Evolutionary conservation across 2,113 vertebrate genomes (phyloP).

Genomic region (Nesospiza acunhae): DNA sequence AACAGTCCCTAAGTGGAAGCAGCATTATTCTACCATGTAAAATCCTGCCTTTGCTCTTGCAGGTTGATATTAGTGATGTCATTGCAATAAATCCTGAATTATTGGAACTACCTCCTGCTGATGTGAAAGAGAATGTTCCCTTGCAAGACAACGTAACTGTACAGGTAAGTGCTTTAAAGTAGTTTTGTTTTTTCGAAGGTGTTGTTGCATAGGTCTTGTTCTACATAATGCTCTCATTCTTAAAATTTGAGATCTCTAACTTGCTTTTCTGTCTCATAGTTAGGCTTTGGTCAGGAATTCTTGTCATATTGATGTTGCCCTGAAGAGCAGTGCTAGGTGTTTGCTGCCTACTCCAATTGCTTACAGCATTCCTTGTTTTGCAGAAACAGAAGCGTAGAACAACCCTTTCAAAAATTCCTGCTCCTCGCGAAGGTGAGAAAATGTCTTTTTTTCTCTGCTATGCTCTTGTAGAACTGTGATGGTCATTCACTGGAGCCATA

Average conservation of each 20-base stretch:
- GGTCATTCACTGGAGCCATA: background rate
- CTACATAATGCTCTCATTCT: background rate
- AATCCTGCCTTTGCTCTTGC: slow-evolving; percentile 13
- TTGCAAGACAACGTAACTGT: slow-evolving; percentile 70
- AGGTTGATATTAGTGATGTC: slow-evolving; percentile 77
- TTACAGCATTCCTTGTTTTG: background rate
- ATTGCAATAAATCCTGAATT: slow-evolving; percentile 75
- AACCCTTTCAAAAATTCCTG: slow-evolving; percentile 77
- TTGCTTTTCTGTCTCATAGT: background rate
- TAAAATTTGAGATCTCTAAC: background rate
- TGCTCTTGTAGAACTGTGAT: background rate
- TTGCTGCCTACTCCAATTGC: background rate
- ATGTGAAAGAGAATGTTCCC: slow-evolving; percentile 71
- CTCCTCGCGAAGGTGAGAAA: slow-evolving; percentile 76
- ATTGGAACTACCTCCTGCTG: slow-evolving; percentile 23
- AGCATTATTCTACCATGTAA: background rate
- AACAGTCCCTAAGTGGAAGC: background rate
- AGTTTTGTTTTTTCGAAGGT: background rate
- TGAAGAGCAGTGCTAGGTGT: background rate
- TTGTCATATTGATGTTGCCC: background rate
- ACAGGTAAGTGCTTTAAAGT: slow-evolving; percentile 64
- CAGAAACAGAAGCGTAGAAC: slow-evolving; percentile 75
- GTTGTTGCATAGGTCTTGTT: background rate
- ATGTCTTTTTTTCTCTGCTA: background rate
- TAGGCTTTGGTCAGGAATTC: background rate